Conservation (phyloP, 2,888 invertebrate species). For the Amiota minor region DNA sequence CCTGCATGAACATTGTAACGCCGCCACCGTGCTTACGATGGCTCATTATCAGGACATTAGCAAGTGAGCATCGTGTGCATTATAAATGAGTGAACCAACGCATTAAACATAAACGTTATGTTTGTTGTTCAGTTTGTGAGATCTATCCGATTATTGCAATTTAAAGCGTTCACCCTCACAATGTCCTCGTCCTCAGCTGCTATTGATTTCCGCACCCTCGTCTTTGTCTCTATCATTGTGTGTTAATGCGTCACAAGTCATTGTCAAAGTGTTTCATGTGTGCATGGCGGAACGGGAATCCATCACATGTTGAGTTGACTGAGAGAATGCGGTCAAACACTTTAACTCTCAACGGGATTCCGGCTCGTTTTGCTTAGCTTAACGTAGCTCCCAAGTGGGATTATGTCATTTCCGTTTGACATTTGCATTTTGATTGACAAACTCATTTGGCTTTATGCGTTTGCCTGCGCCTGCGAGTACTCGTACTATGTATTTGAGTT, state of each 20-base stretch:
- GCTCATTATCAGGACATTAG: slow-evolving; percentile 69
- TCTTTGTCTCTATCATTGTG: slow-evolving; percentile 24
- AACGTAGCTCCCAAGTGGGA: slow-evolving; percentile 69
- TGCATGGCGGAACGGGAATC: slow-evolving; percentile 49
- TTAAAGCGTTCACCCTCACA: slow-evolving; percentile 56
- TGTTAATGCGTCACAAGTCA: background rate
- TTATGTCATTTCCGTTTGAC: slow-evolving; percentile 71
- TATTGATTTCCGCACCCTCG: slow-evolving; percentile 28
- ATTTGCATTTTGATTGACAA: slow-evolving; percentile 71
- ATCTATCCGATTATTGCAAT: slow-evolving; percentile 69
- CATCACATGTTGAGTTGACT: slow-evolving; percentile 49
- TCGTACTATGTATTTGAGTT: background rate
- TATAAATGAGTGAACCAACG: slow-evolving; percentile 67
- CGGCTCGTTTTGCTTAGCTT: slow-evolving; percentile 57
- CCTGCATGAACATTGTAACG: no score
- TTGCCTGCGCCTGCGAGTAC: slow-evolving; percentile 25
- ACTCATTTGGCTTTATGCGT: slow-evolving; percentile 58
- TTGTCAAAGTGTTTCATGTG: slow-evolving; percentile 2
- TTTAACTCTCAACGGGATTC: slow-evolving; percentile 69
- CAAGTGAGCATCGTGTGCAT: slow-evolving; percentile 63
- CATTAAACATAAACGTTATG: slow-evolving; percentile 68
- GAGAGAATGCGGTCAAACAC: slow-evolving; percentile 62
- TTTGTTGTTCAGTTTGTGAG: slow-evolving; percentile 50
- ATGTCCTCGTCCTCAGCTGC: background rate
- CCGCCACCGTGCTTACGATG: slow-evolving; percentile 21